Evolutionary conservation across 2,888 invertebrate genomes (phyloP), one percentile per base, ranked within the genome.

Genomic region (Physocephala rufipes): DNA sequence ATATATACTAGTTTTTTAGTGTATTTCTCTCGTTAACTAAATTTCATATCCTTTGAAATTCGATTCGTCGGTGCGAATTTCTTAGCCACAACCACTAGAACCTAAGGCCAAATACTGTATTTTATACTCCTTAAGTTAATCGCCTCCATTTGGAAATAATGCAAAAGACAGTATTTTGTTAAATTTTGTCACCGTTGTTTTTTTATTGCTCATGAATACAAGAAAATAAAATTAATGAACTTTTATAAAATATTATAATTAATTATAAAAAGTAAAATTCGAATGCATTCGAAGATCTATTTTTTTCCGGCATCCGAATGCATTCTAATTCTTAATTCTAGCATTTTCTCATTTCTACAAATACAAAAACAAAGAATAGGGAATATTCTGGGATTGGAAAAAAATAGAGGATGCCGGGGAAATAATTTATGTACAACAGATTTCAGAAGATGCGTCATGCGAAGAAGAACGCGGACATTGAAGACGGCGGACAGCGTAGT

Each of bases 111-210:
- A n/a, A n/a, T n/a, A n/a, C n/a, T n/a, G n/a, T n/a, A n/a, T n/a
- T n/a, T n/a, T n/a, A n/a, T n/a, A n/a, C n/a, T n/a, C n/a, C n/a
- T n/a, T n/a, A n/a, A n/a, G n/a, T n/a, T n/a, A n/a, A n/a, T n/a
- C n/a, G n/a, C n/a, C n/a, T n/a, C n/a, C n/a, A n/a, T n/a, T n/a
- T n/a, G n/a, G n/a, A n/a, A n/a, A 55, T 55, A 51, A 49, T n/a
- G 62, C 28, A 36, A 21, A 73, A 61, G 45, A 24, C 58, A 45
- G 26, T n/a, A 5, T 12, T 72, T 72, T 76, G 79, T 80, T 74
- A 79, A 82, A 84, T 84, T 85, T 85, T 85, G 85, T 85, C 85
- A 85, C 85, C 85, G 85, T 85, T 82, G 78, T 84, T 84, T 84
- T 36, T 83, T 83, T 82, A 81, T 84, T 84, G 80, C 79, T 81